Percentiles rank a stretch among this genome's conserved stretches.
Evolutionary conservation across 2,888 invertebrate genomes (phyloP).

Genomic region (Mythimna albipuncta): DNA sequence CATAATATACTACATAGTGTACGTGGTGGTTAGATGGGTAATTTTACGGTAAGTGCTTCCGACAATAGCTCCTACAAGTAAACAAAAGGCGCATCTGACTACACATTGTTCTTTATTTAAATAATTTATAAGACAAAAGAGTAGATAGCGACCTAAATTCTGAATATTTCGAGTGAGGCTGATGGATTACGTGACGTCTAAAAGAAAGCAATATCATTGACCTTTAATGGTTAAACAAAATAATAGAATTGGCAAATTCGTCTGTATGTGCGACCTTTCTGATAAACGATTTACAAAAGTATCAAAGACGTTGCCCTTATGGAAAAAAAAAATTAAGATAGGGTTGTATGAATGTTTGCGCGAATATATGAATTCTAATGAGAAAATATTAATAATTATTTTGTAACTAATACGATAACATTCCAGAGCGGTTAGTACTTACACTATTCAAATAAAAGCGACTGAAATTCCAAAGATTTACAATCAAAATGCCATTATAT

Average conservation of each 20-base stretch:
- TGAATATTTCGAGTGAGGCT: conserved; percentile 24
- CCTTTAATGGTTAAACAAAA: not conserved
- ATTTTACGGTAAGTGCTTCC: conserved; percentile 86
- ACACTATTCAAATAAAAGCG: not conserved
- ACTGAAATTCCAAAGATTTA: conserved; percentile 16
- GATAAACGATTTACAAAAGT: not conserved
- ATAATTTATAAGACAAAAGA: conserved; percentile 77
- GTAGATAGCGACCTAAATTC: conserved; percentile 66
- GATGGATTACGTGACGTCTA: conserved; percentile 27
- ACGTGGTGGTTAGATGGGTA: conserved; percentile 76
- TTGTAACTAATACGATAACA: too few species aligned
- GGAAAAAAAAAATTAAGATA: not conserved
- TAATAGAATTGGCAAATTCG: conserved; percentile 9
- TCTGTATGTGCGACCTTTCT: not conserved
- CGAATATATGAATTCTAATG: not conserved
- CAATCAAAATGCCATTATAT: conserved; percentile 15
- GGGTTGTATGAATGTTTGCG: not conserved
- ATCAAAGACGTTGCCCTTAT: not conserved
- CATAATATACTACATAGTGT: conserved; percentile 67
- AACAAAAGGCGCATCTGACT: conserved; percentile 78
- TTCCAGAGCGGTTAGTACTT: too few species aligned
- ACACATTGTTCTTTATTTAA: conserved; percentile 79
- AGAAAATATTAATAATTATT: too few species aligned
- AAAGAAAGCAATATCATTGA: conserved; percentile 26
- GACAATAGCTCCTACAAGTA: conserved; percentile 83